Conservation (phyloP, 2,113 vertebrate species). For the Psettodes erumei region DNA sequence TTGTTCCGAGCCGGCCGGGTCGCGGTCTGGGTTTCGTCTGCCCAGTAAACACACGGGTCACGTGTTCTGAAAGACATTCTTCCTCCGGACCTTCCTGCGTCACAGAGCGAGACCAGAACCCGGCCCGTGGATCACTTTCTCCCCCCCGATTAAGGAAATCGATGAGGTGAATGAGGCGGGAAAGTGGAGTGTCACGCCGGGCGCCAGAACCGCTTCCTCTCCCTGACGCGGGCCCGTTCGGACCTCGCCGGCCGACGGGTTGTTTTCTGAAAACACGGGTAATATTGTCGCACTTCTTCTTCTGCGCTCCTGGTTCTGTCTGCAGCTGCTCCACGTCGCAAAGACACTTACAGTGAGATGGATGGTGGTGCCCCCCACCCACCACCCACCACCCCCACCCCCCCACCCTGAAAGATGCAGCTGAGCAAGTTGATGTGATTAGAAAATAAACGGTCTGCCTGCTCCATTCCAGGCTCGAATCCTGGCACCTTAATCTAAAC, state of each 20-base stretch:
- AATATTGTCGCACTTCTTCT: no score
- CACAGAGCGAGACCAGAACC: neutral
- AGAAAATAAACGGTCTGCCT: constrained; percentile 5
- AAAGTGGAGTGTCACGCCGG: constrained; percentile 34
- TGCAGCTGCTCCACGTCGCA: no score
- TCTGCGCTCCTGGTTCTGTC: no score
- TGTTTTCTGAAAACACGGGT: constrained; percentile 26
- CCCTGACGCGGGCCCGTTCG: constrained; percentile 26
- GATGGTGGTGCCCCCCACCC: no score
- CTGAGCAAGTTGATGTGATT: constrained; percentile 32
- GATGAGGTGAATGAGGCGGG: constrained; percentile 46
- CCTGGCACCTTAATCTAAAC: no score
- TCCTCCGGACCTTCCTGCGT: constrained; percentile 4
- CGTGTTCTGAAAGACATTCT: constrained; percentile 21
- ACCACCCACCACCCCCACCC: no score
- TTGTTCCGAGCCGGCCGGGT: no score
- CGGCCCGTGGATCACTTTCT: constrained; percentile 39
- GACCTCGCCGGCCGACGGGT: neutral
- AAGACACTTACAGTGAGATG: no score
- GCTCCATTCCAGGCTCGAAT: constrained; percentile 10
- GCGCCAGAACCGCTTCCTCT: constrained; percentile 37
- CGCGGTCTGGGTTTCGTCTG: no score
- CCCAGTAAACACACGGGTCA: constrained; percentile 20
- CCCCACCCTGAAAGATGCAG: no score
- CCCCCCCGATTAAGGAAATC: constrained; percentile 64